phyloP scores from a whole-genome alignment of 2,888 invertebrate genomes.

The Ferdinandea cuprea region DNA sequence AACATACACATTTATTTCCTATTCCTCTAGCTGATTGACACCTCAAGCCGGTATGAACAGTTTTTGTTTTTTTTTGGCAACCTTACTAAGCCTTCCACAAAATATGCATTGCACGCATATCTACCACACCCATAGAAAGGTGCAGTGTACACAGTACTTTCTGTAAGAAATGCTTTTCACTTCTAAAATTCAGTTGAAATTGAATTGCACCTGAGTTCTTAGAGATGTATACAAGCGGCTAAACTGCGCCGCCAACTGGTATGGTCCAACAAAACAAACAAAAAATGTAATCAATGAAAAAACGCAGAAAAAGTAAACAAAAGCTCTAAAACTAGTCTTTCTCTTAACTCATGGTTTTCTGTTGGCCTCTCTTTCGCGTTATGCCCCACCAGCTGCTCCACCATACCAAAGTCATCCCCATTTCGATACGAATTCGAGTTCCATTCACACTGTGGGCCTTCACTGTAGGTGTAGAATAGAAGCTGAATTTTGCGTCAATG shows the following conservation, averaged over 20 bases:
- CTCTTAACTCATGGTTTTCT: constrained; percentile 59
- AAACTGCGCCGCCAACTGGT: constrained; percentile 24
- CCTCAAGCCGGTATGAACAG: neutral
- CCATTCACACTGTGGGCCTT: constrained; percentile 63
- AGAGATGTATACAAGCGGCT: constrained; percentile 3
- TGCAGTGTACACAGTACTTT: constrained; percentile 20
- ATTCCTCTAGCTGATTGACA: constrained; percentile 25
- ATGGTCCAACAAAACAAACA: neutral
- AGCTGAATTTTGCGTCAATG: constrained; percentile 61
- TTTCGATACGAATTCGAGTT: constrained; percentile 29
- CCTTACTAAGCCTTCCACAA: constrained; percentile 23
- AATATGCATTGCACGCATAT: constrained; percentile 20
- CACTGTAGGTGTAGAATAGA: constrained; percentile 70
- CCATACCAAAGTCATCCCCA: constrained; percentile 53
- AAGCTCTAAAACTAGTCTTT: constrained; percentile 49
- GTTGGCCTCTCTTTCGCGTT: constrained; percentile 59
- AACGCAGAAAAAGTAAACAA: constrained; percentile 49
- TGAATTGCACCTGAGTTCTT: neutral
- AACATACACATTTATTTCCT: neutral
- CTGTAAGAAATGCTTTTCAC: constrained; percentile 16
- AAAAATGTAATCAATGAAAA: no score
- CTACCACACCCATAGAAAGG: constrained; percentile 49
- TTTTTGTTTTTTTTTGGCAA: constrained; percentile 30
- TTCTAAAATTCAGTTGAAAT: constrained; percentile 29
- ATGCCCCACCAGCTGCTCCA: constrained; percentile 44